Percentiles rank a stretch among this genome's conserved stretches.
Evolutionary conservation across 92 coral and sea anemone species (phyloP).

Genomic region (Zoanthus solanderi): DNA sequence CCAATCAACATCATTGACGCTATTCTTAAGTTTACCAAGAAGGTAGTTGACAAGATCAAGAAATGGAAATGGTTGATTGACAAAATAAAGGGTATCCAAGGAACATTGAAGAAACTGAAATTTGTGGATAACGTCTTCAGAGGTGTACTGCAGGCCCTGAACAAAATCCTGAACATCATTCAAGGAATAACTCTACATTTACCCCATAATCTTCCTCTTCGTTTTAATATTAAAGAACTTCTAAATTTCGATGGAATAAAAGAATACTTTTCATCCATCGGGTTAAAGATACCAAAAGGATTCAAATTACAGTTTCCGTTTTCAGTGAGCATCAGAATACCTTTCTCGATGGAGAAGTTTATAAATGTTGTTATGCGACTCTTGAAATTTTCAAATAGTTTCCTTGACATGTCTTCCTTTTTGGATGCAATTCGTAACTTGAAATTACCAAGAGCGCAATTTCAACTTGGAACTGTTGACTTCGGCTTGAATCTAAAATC

Average conservation of each 20-base stretch:
- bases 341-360: constrained; percentile 82
- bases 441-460: constrained; percentile 68
- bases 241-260: constrained; percentile 72
- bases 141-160: constrained; percentile 79
- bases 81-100: constrained; percentile 76
- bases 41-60: constrained; percentile 64
- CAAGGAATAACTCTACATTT: constrained; percentile 69
- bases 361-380: constrained; percentile 62
- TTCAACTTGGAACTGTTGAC: constrained; percentile 66
- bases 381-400: constrained; percentile 78
- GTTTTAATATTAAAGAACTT: constrained; percentile 79
- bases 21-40: constrained; percentile 73
- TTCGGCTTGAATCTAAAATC: constrained; percentile 72
- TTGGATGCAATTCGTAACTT: constrained; percentile 72
- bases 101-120: constrained; percentile 73
- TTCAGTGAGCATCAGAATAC: constrained; percentile 74
- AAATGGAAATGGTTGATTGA: constrained; percentile 89
- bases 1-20: constrained; percentile 77
- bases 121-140: constrained; percentile 80
- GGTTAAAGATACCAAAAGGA: constrained; percentile 72
- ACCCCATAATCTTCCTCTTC: constrained; percentile 84
- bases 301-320: constrained; percentile 86
- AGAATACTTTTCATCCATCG: constrained; percentile 79
- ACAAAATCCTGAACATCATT: constrained; percentile 75
- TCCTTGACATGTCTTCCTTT: constrained; percentile 76